Evolutionary conservation across 2,113 vertebrate species (phyloP).

Genomic region (Xiphorhynchus elegans): DNA sequence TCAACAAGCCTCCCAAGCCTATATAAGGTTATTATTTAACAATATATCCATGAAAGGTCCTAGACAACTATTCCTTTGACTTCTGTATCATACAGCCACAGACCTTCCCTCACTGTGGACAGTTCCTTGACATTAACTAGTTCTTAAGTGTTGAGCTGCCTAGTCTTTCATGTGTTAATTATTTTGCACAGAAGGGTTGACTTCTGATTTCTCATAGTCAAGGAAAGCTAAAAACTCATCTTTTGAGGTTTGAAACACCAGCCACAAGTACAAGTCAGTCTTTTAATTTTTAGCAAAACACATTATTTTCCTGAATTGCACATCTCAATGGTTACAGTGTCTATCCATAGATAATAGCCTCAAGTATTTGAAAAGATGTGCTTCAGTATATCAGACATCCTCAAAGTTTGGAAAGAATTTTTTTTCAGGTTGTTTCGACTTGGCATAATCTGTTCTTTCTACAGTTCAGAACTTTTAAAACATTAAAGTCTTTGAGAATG

Average conservation of each 20-base stretch:
- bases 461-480: background rate
- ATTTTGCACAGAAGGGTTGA: background rate
- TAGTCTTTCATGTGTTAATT: background rate
- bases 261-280: background rate
- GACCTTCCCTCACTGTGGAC: background rate
- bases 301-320: background rate
- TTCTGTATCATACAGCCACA: background rate
- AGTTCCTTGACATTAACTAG: background rate
- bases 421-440: background rate
- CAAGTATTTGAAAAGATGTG: background rate
- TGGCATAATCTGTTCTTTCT: background rate
- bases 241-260: background rate
- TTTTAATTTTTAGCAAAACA: background rate
- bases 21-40: background rate
- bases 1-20: background rate
- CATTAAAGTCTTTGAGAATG: background rate
- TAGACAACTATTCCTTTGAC: background rate
- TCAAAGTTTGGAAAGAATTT: background rate
- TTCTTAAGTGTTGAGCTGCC: background rate
- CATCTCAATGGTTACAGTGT: background rate
- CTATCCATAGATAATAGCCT: background rate
- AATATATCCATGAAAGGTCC: background rate
- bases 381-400: background rate
- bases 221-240: background rate
- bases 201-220: background rate